A percentile compares a stretch with the other conserved stretches of the same genome.
Evolutionary conservation across 2,113 vertebrate genomes (phyloP).

Genomic region (Leiothrix lutea): DNA sequence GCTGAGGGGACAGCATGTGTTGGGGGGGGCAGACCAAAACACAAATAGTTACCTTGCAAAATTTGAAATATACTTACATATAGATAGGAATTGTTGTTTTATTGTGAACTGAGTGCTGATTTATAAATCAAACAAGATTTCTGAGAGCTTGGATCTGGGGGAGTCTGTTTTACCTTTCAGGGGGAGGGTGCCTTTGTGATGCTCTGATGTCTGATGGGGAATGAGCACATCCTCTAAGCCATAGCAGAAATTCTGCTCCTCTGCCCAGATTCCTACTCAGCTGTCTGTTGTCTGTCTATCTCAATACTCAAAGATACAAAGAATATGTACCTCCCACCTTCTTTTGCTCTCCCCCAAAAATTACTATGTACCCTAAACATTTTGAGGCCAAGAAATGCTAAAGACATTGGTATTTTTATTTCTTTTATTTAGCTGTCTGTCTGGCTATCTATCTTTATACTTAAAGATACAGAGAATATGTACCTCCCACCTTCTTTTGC

Average conservation of each 20-base stretch:
- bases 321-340: neutral
- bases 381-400: neutral
- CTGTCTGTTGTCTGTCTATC: neutral
- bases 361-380: neutral
- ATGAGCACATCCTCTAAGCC: neutral
- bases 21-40: neutral
- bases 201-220: neutral
- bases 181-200: neutral
- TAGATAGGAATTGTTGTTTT: neutral
- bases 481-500: neutral
- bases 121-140: neutral
- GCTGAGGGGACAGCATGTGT: neutral
- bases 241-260: neutral
- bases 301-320: neutral
- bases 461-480: neutral
- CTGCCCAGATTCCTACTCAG: neutral
- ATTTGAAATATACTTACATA: neutral
- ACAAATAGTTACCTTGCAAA: neutral
- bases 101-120: neutral
- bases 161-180: neutral
- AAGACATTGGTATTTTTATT: rapidly evolving
- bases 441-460: neutral
- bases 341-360: neutral
- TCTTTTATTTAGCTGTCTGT: neutral
- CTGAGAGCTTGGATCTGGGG: neutral